Base-by-base conservation (phyloP, 2,113 vertebrate genomes). In the Sylvilagus bachmani region DNA sequence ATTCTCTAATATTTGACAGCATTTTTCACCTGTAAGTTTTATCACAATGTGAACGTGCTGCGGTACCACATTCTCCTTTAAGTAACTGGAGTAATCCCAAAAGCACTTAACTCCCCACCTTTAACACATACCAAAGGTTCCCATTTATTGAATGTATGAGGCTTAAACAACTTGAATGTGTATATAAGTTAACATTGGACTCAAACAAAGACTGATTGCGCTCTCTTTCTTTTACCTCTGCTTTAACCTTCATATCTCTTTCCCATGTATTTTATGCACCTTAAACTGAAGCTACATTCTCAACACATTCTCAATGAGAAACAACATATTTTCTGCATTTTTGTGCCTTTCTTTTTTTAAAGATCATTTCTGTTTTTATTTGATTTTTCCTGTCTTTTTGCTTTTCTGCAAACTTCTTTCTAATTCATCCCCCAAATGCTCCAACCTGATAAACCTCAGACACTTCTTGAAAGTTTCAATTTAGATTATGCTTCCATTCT, bases 101-200 rank as follows among this genome's bases (percentile, higher is more conserved):
- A n/a, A 12, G 5, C 5, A 22, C 0, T 8, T 10, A 25, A 3
- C 16, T 89, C 7, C 44, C 44, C 10, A 0, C 3, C 9, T 29
- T 44, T 27, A 38, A 49, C 2, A 3, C 78, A 49, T 38, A 36
- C 14, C 19, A 27, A 73, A 73, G 16, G 8, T 31, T 6, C 1
- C 11, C 0, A 13, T 38, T 64, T 51, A 38, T 44, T 83, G 33
- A 19, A 51, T 70, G 3, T 16, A 74, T 3, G 3, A 64, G 74
- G 1, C 16, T 64, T 73, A 83, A 74, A 74, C 0, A 13, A 1
- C n/a, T 84, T 58, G 27, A 73, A 89, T 77, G 12, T 51, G 2
- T 74, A 71, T 1, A 7, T 22, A 86, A 17, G 2, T 31, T 78
- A 70, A 33, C 1, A 3, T 8, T 24, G 25, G 7, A 5, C 2